A percentile compares a stretch with the other conserved stretches of the same genome.
Conservation (phyloP, 2,888 invertebrate genomes). For the Dusona sp. region DNA sequence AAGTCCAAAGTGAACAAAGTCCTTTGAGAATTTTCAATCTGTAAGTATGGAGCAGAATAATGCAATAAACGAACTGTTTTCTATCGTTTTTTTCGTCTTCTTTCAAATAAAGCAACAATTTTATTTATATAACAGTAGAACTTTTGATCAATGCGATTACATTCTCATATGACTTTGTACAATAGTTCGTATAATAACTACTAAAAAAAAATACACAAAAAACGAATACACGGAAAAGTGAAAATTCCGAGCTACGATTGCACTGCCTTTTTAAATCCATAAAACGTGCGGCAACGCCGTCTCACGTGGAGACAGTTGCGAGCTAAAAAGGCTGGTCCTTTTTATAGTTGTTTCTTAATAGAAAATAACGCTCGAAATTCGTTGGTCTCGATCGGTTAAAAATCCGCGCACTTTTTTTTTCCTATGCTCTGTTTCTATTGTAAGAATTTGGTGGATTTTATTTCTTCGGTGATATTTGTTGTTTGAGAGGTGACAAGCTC, state of each 20-base stretch:
- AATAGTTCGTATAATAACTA: neutral
- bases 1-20: neutral
- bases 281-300: neutral
- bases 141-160: neutral
- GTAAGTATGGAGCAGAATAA: neutral
- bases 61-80: neutral
- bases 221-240: neutral
- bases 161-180: neutral
- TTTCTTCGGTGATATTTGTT: too few relatives aligned
- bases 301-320: too few relatives aligned
- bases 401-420: too few relatives aligned
- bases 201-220: neutral
- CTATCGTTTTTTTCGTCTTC: neutral
- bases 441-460: too few relatives aligned
- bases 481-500: neutral
- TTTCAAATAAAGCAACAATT: neutral
- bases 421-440: too few relatives aligned
- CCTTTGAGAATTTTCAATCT: neutral
- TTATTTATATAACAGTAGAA: neutral
- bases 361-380: too few relatives aligned
- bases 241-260: neutral
- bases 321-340: too few relatives aligned
- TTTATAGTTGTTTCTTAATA: too few relatives aligned
- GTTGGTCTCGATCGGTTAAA: too few relatives aligned
- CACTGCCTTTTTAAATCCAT: conserved; percentile 12